A percentile compares a stretch with the other conserved stretches of the same genome.
Conservation (phyloP, 2,797 vertebrate genomes). For the Ambastaia sidthimunki region DNA sequence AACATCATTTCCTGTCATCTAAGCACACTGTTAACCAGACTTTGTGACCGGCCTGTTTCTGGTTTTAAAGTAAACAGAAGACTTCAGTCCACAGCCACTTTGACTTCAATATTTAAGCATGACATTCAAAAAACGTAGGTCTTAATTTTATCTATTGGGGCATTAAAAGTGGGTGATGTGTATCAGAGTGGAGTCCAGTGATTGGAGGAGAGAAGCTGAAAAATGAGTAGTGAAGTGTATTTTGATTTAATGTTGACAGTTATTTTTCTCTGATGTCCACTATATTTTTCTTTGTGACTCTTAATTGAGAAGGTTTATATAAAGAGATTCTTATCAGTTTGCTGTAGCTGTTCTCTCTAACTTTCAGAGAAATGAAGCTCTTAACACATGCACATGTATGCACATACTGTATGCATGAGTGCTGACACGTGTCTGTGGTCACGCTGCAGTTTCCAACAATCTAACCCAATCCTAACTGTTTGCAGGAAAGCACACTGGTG, state of each 20-base stretch:
- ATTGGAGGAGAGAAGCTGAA: too few species aligned
- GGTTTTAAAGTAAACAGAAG: neutral
- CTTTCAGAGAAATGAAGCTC: too few species aligned
- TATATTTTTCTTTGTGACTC: neutral
- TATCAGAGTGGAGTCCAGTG: too few species aligned
- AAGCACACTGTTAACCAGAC: neutral
- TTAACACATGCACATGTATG: conserved; percentile 57
- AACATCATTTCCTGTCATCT: conserved; percentile 28
- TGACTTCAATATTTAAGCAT: neutral
- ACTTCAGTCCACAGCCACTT: neutral
- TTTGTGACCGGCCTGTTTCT: neutral
- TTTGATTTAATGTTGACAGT: too few species aligned
- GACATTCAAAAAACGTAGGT: too few species aligned
- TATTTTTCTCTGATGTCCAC: neutral
- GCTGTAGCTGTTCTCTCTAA: conserved; percentile 51
- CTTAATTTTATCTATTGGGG: neutral
- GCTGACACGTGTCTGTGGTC: neutral
- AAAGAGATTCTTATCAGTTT: conserved; percentile 7
- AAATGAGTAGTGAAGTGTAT: too few species aligned
- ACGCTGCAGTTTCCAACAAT: conserved; percentile 5
- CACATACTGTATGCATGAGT: conserved; percentile 27
- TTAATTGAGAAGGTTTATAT: conserved; percentile 8
- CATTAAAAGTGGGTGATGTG: too few species aligned
- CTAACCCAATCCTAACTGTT: conserved; percentile 30
- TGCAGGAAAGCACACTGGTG: conserved; percentile 19